Evolutionary conservation across 1,140 invertebrate species (phyloP).

Genomic region (Monochamus saltuarius): DNA sequence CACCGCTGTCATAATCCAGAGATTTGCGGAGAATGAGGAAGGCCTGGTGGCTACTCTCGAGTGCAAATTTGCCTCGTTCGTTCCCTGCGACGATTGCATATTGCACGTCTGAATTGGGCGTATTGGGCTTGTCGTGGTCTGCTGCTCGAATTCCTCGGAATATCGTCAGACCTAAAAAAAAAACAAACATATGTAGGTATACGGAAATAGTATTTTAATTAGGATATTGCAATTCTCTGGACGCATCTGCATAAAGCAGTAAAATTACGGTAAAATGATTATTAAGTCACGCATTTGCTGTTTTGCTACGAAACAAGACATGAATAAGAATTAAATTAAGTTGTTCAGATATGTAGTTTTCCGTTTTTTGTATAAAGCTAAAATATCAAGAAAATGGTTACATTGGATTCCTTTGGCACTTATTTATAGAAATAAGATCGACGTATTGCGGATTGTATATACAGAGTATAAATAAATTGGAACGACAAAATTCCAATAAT

Average conservation of each 20-base stretch:
- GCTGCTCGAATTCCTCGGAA: slow-evolving; percentile 77
- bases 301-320: too few relatives aligned
- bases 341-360: too few relatives aligned
- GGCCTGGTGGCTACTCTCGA: slow-evolving; percentile 77
- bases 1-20: slow-evolving; percentile 78
- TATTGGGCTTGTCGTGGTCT: slow-evolving; percentile 83
- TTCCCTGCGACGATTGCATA: slow-evolving; percentile 79
- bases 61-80: slow-evolving; percentile 70
- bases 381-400: too few relatives aligned
- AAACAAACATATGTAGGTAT: background rate
- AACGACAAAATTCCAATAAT: too few relatives aligned
- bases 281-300: too few relatives aligned
- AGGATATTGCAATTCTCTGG: background rate
- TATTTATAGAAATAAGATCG: too few relatives aligned
- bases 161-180: slow-evolving; percentile 68
- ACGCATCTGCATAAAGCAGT: background rate
- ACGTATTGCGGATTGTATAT: too few relatives aligned
- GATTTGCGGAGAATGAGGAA: slow-evolving; percentile 69
- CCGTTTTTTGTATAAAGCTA: too few relatives aligned
- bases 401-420: too few relatives aligned
- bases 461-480: too few relatives aligned
- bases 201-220: background rate
- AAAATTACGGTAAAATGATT: too few relatives aligned
- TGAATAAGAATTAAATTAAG: too few relatives aligned
- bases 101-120: slow-evolving; percentile 84